Percentiles rank a stretch among this genome's conserved stretches.
phyloP scores from a whole-genome alignment of 2,888 invertebrate genomes.

The Pteria penguin region DNA sequence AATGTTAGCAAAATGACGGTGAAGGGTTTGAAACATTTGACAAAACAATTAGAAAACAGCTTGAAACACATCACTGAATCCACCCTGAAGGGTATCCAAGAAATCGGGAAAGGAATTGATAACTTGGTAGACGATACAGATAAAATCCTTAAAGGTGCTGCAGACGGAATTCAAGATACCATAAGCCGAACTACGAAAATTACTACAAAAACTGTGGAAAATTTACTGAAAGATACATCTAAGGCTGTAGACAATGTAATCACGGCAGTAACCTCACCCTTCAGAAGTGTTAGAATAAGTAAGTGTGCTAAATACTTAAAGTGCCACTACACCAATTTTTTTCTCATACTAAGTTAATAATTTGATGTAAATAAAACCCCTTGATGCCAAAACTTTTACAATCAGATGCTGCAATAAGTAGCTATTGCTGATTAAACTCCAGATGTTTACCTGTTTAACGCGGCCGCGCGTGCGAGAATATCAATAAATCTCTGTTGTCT shows the following conservation, averaged over 20 bases:
- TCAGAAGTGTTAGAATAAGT: too few species aligned
- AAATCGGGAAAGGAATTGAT: not conserved
- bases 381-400: too few species aligned
- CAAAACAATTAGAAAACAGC: not conserved
- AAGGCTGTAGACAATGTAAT: not conserved
- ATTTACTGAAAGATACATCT: not conserved
- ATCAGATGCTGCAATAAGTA: too few species aligned
- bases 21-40: not conserved
- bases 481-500: too few species aligned
- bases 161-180: not conserved
- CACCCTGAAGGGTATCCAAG: not conserved
- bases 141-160: not conserved
- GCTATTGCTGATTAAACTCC: too few species aligned
- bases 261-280: not conserved
- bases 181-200: not conserved
- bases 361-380: too few species aligned
- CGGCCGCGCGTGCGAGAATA: too few species aligned
- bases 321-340: too few species aligned
- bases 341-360: too few species aligned
- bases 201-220: too few species aligned
- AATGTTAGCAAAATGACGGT: not conserved
- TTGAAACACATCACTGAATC: not conserved
- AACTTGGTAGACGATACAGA: not conserved
- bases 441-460: too few species aligned
- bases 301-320: too few species aligned